A percentile compares a stretch with the other conserved stretches of the same genome.
Conservation (phyloP, 2,797 vertebrate species). For the Balearica regulorum region DNA sequence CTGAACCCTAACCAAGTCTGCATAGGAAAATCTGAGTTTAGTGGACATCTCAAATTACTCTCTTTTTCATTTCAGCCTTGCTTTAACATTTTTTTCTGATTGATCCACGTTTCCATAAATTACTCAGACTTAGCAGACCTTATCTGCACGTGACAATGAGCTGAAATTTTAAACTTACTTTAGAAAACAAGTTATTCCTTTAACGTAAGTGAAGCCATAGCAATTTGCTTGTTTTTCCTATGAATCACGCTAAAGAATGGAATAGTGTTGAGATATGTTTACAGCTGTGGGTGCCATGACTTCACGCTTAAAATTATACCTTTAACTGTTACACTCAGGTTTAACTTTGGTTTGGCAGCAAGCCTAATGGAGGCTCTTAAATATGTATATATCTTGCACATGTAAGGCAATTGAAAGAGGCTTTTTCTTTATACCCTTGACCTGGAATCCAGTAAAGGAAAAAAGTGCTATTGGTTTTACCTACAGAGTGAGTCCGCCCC, state of each 20-base stretch:
- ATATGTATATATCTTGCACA: not conserved
- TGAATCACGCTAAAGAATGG: conserved; percentile 42
- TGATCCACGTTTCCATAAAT: not conserved
- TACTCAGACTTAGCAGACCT: not conserved
- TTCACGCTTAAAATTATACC: conserved; percentile 22
- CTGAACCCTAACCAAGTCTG: not conserved
- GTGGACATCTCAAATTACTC: not conserved
- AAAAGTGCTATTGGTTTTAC: conserved; percentile 1
- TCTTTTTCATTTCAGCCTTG: not conserved
- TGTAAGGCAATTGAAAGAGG: conserved; percentile 9
- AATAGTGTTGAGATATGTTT: conserved; percentile 36
- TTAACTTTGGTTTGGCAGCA: conserved; percentile 44
- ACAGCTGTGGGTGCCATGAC: conserved; percentile 36
- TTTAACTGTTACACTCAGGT: conserved; percentile 36
- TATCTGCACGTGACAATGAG: not conserved
- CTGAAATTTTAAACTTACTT: not conserved
- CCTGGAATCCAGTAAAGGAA: conserved; percentile 3
- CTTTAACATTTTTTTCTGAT: not conserved
- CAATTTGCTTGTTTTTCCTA: conserved; percentile 24
- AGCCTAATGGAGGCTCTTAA: conserved; percentile 54
- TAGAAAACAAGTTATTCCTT: not conserved
- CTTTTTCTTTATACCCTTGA: conserved; percentile 29
- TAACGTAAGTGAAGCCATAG: not conserved
- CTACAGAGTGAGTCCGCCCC: not conserved
- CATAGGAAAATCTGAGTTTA: not conserved